These are phyloP conservation scores for Drosophila putrida DNA, from an alignment of 2,888 invertebrate species.

Conservation along the genomic window DNA sequence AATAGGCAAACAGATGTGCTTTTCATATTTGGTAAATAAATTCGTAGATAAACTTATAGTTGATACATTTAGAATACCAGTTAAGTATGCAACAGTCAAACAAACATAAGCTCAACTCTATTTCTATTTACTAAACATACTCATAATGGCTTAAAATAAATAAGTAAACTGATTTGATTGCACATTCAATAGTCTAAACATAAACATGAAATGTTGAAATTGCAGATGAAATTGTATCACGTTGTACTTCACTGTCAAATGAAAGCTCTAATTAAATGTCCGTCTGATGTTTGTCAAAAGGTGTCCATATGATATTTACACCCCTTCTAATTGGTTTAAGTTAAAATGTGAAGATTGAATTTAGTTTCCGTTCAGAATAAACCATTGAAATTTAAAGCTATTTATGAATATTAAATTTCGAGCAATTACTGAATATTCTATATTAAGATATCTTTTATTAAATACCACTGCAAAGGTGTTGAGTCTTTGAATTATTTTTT, in stretches of 20 bases:
- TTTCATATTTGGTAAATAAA: constrained; percentile 2
- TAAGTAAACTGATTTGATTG: constrained; percentile 13
- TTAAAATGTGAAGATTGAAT: neutral
- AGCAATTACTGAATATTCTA: neutral
- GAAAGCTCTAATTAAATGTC: constrained; percentile 1
- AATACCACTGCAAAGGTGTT: neutral
- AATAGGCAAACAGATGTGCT: neutral
- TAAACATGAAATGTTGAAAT: constrained; percentile 8
- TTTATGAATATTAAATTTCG: neutral
- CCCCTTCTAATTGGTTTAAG: neutral
- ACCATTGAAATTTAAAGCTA: neutral
- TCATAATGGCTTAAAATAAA: constrained; percentile 12
- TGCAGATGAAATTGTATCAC: constrained; percentile 3
- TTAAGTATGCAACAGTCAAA: neutral
- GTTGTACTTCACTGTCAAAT: constrained; percentile 2
- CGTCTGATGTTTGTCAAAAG: neutral
- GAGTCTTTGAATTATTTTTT: neutral
- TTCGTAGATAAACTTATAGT: neutral
- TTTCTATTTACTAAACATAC: constrained; percentile 17
- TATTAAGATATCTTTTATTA: neutral
- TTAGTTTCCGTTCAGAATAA: neutral
- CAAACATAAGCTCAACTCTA: constrained; percentile 2
- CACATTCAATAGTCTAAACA: constrained; percentile 14
- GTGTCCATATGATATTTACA: neutral
- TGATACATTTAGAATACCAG: constrained; percentile 1